Evolutionary conservation across 2,797 vertebrate genomes (phyloP).

Genomic region (Delichon dasypus): DNA sequence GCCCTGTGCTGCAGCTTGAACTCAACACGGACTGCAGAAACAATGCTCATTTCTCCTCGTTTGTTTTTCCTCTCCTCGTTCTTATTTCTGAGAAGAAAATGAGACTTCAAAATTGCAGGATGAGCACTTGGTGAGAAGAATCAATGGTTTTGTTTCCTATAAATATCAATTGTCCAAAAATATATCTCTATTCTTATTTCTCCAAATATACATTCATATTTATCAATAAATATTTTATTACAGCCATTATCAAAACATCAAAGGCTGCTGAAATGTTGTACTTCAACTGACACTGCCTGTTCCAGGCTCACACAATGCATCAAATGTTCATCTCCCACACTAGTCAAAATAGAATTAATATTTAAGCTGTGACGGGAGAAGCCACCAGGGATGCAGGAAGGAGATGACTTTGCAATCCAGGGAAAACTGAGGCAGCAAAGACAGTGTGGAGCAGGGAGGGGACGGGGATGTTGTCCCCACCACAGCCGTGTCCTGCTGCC

Average conservation of each 20-base stretch:
- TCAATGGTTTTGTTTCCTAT: conserved; percentile 31
- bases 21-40: background rate
- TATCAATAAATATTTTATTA: conserved; percentile 65
- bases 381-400: background rate
- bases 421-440: background rate
- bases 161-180: conserved; percentile 40
- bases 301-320: conserved; percentile 29
- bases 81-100: conserved; percentile 13
- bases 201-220: conserved; percentile 38
- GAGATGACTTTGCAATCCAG: background rate
- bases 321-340: conserved; percentile 18
- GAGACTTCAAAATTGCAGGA: background rate
- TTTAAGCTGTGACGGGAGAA: conserved; percentile 24
- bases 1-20: background rate
- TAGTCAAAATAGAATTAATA: conserved; percentile 58
- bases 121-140: background rate
- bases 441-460: background rate
- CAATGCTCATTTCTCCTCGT: background rate
- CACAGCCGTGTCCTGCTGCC: background rate
- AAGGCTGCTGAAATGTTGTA: conserved; percentile 43
- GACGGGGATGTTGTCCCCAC: accelerated
- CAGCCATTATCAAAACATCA: conserved; percentile 49
- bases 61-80: background rate
- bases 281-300: conserved; percentile 4
- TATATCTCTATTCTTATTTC: conserved; percentile 12